Evolutionary conservation across 2,797 vertebrate species (phyloP).

Genomic region (Epinephelus awoara): DNA sequence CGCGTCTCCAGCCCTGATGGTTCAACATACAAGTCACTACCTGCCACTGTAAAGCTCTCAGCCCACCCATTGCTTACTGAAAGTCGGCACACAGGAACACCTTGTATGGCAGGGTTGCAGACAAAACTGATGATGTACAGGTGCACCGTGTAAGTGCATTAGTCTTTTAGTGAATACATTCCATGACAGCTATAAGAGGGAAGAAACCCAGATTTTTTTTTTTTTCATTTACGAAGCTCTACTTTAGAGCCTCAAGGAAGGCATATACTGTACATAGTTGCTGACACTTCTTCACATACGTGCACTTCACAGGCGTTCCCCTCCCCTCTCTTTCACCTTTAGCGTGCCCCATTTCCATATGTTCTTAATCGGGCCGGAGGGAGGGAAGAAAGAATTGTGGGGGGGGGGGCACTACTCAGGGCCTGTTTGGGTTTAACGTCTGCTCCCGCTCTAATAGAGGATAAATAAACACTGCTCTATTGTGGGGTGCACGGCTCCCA

Average conservation of each 20-base stretch:
- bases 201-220: conserved; percentile 26
- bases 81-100: conserved; percentile 42
- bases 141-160: conserved; percentile 23
- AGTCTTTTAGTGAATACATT: conserved; percentile 22
- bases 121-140: conserved; percentile 40
- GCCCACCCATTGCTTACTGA: conserved; percentile 47
- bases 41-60: conserved; percentile 46
- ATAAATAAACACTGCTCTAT: conserved; percentile 86
- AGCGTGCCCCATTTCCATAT: conserved; percentile 72
- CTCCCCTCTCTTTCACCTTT: conserved; percentile 73
- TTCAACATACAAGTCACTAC: conserved; percentile 47
- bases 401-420: conserved; percentile 47
- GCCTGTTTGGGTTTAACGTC: conserved; percentile 84
- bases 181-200: conserved; percentile 37
- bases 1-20: conserved; percentile 25
- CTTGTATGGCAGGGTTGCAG: conserved; percentile 31
- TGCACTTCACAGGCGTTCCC: conserved; percentile 39
- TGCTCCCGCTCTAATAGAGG: conserved; percentile 83
- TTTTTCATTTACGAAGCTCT: conserved; percentile 10
- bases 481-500: conserved; percentile 67
- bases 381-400: conserved; percentile 44
- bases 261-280: conserved; percentile 22
- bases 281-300: conserved; percentile 48
- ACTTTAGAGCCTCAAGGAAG: conserved; percentile 34
- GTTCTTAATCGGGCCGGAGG: conserved; percentile 77